Evolutionary conservation across 2,888 invertebrate species (phyloP), one percentile per base, ranked within the genome.

Genomic region (Pomacea canaliculata): DNA sequence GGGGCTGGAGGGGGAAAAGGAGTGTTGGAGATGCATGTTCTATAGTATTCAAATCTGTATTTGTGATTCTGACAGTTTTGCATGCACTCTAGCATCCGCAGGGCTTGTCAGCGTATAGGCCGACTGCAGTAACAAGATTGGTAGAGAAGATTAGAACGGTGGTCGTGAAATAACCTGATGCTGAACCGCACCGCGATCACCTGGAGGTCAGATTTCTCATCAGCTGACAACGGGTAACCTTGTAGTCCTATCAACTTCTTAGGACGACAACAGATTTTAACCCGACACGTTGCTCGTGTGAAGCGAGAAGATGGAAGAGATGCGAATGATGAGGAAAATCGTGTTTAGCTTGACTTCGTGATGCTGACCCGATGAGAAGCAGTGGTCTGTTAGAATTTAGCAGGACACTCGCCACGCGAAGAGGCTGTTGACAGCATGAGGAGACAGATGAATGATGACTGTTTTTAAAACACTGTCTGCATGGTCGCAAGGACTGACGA

Each of bases 221-320:
- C 73, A 73, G 23, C 59, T 8, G 73, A 67, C 73, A 73, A 59
- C 73, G 73, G 73, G 73, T 73, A 73, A 66, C 73, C 9, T 59
- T 67, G 56, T 56, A 9, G 37, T 48, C 27, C 56, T 66, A 73
- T 56, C 18, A 67, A 59, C 72, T n/a, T 56, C 73, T 59, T 56
- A n/a, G 56, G 37, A 67, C 27, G 73, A 23, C 59, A 18, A 59
- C 13, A 19, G 67, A 73, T 56, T 27, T 51, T n/a, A 59, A n/a
- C 46, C 16, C 9, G 60, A 56, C 51, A 56, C 51, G 12, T 16
- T 56, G 56, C 16, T 19, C 19, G 9, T 27, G 66, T 19, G 69
- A 13, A 19, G 46, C 16, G 16, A n/a, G 62, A 37, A 48, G 62
- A 9, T 7, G 49, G 49, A 46, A 16, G n/a, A 49, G 46, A n/a